A percentile compares a stretch with the other conserved stretches of the same genome.
Conservation (phyloP, 2,113 vertebrate species). For the Amia ocellicauda region DNA sequence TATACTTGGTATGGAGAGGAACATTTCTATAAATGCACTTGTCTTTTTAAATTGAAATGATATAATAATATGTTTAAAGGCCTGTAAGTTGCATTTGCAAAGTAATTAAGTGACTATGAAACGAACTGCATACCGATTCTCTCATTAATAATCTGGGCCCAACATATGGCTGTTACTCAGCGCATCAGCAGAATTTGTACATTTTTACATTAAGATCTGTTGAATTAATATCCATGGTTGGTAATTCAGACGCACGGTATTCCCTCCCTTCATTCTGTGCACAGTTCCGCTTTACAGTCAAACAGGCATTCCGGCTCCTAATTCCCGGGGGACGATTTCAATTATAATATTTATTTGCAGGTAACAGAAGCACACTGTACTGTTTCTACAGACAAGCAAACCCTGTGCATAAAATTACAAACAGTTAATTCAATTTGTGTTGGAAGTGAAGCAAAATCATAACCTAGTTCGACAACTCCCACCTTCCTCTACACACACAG, state of each 20-base stretch:
- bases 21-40: conserved; percentile 33
- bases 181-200: conserved; percentile 24
- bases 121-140: conserved; percentile 32
- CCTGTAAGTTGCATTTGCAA: conserved; percentile 47
- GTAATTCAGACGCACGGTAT: conserved; percentile 6
- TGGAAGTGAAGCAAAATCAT: neutral
- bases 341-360: conserved; percentile 20
- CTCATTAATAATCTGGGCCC: conserved; percentile 48
- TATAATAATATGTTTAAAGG: conserved; percentile 43
- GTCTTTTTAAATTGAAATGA: conserved; percentile 44
- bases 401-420: too few species aligned
- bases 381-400: neutral
- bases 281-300: neutral
- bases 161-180: conserved; percentile 22
- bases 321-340: neutral
- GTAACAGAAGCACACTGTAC: neutral
- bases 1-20: conserved; percentile 2
- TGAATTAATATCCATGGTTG: conserved; percentile 1
- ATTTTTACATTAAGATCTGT: conserved; percentile 8
- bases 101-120: conserved; percentile 50
- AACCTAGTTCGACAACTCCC: too few species aligned
- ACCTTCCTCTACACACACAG: too few species aligned
- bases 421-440: too few species aligned
- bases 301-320: conserved; percentile 1
- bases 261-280: neutral